phyloP scores from a whole-genome alignment of 2,797 vertebrate species.

The Diplodus sargus region DNA sequence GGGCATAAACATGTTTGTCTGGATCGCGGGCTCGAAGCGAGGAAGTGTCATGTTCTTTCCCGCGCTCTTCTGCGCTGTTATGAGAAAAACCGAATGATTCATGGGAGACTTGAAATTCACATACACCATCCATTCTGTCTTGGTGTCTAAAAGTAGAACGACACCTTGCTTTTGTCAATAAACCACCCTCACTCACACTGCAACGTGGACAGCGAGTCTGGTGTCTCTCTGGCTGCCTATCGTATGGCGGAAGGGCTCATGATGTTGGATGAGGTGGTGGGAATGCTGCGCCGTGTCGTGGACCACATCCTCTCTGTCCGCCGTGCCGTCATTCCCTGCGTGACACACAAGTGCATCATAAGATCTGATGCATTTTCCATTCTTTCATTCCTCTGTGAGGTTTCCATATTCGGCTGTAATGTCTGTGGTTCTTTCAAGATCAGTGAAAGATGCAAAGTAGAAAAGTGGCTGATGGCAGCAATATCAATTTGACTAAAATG shows the following conservation, averaged over 20 bases:
- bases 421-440: conserved; percentile 18
- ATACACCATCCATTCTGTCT: conserved; percentile 63
- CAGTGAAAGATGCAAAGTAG: conserved; percentile 5
- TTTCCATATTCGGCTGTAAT: conserved; percentile 23
- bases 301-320: conserved; percentile 42
- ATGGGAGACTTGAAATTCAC: conserved; percentile 75
- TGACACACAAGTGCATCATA: conserved; percentile 51
- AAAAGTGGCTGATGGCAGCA: conserved; percentile 12
- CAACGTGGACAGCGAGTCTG: conserved; percentile 27
- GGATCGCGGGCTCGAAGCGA: conserved; percentile 59
- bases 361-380: conserved; percentile 42
- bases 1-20: conserved; percentile 80
- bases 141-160: conserved; percentile 76
- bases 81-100: conserved; percentile 81
- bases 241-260: conserved; percentile 39
- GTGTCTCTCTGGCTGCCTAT: conserved; percentile 41
- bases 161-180: conserved; percentile 73
- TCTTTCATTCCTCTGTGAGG: conserved; percentile 12
- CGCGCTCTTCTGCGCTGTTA: conserved; percentile 64
- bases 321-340: conserved; percentile 59
- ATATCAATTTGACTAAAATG: conserved; percentile 28
- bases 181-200: conserved; percentile 55
- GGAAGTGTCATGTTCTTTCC: conserved; percentile 69
- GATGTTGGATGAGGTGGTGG: conserved; percentile 59
- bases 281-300: conserved; percentile 44